A percentile compares a stretch with the other conserved stretches of the same genome.
phyloP scores from a whole-genome alignment of 2,888 invertebrate species.

The Ganaspis brasiliensis region DNA sequence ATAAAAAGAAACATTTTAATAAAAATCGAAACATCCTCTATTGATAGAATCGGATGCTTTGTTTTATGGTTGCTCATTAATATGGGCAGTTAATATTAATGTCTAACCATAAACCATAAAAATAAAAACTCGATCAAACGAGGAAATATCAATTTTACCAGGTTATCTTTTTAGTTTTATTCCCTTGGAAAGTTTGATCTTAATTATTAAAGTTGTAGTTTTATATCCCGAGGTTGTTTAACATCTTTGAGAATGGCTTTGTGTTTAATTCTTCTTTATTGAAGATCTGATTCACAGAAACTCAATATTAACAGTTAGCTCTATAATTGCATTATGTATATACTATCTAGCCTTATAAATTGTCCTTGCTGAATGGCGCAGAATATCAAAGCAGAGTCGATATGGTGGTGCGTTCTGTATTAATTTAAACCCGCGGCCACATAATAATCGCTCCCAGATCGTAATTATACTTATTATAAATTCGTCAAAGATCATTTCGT shows the following conservation, averaged over 20 bases:
- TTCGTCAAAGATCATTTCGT: background rate
- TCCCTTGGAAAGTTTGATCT: background rate
- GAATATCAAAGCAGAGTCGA: slow-evolving; percentile 13
- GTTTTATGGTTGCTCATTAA: too few species aligned
- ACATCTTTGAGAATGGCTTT: background rate
- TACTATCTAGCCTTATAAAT: slow-evolving; percentile 29
- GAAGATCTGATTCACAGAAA: background rate
- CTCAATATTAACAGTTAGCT: slow-evolving; percentile 14
- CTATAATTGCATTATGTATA: slow-evolving; percentile 20
- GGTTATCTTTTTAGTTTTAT: background rate
- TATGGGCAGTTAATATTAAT: too few species aligned
- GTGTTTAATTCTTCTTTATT: slow-evolving; percentile 13
- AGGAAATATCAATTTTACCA: slow-evolving; percentile 10
- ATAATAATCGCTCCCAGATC: slow-evolving; percentile 2
- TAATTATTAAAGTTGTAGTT: slow-evolving; percentile 11
- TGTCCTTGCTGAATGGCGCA: slow-evolving; percentile 3
- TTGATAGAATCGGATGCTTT: too few species aligned
- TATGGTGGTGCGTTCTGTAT: background rate
- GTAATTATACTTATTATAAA: slow-evolving; percentile 15
- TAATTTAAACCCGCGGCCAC: slow-evolving; percentile 22
- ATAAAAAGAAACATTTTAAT: too few species aligned
- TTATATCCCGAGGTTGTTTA: slow-evolving; percentile 3
- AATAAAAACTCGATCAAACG: background rate
- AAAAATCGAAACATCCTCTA: too few species aligned
- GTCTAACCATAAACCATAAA: background rate